These are phyloP conservation scores for Artibeus lituratus DNA, from an alignment of 2,797 vertebrate species.

Conservation along the genomic window DNA sequence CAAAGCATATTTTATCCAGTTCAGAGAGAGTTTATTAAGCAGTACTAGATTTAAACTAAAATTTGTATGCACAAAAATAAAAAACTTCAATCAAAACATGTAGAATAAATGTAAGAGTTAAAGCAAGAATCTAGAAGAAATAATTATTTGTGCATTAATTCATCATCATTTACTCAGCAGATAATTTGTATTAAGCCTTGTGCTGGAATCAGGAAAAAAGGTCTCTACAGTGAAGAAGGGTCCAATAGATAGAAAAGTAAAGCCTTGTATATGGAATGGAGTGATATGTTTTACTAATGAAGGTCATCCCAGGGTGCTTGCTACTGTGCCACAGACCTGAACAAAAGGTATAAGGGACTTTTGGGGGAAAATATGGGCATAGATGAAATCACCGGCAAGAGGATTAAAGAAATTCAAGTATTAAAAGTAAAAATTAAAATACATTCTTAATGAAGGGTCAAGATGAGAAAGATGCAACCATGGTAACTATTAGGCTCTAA, in stretches of 20 bases:
- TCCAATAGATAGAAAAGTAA: neutral
- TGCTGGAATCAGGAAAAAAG: neutral
- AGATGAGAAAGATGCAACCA: neutral
- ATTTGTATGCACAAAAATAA: neutral
- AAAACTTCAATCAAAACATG: neutral
- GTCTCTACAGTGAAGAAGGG: neutral
- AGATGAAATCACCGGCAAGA: neutral
- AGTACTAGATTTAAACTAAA: neutral
- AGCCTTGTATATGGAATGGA: neutral
- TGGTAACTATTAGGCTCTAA: neutral
- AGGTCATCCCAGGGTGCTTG: neutral
- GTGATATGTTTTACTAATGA: neutral
- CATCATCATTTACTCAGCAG: neutral
- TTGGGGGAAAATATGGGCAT: neutral
- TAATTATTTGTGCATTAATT: neutral
- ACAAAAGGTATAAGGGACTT: neutral
- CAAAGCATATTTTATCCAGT: neutral
- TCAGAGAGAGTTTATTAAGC: neutral
- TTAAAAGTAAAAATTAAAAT: neutral
- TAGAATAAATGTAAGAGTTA: neutral
- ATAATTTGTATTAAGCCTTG: neutral
- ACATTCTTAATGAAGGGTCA: neutral
- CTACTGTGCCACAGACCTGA: neutral
- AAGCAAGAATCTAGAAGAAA: neutral
- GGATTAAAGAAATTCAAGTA: neutral